Percentiles rank a stretch among this genome's conserved stretches.
Conservation (phyloP, 1,140 invertebrate genomes). For the Brachionus rubens region DNA sequence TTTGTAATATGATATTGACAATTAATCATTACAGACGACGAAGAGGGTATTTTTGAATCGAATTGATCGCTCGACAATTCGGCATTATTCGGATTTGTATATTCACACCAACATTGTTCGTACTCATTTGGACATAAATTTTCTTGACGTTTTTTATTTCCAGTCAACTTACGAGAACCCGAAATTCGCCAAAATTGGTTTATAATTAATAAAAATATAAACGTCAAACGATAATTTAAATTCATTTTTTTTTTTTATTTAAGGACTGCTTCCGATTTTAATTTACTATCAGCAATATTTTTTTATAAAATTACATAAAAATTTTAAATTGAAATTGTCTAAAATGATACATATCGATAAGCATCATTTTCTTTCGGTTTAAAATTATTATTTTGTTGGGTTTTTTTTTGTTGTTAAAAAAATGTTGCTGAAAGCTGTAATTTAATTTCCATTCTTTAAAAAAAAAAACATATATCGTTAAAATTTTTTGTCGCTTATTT, state of each 20-base stretch:
- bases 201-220: not conserved
- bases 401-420: too few relatives aligned
- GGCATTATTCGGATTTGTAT: constrained; percentile 2
- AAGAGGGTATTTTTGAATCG: not conserved
- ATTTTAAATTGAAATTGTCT: too few relatives aligned
- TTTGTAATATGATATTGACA: not conserved
- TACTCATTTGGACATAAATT: constrained; percentile 21
- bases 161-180: not conserved
- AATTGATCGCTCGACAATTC: not conserved
- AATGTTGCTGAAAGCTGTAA: too few relatives aligned
- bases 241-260: constrained; percentile 13
- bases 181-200: not conserved
- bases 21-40: constrained; percentile 20
- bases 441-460: too few relatives aligned
- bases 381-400: too few relatives aligned
- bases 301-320: too few relatives aligned
- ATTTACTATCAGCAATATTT: too few relatives aligned
- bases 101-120: constrained; percentile 24
- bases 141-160: not conserved
- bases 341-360: too few relatives aligned
- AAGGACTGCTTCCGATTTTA: too few relatives aligned
- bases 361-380: too few relatives aligned
- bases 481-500: too few relatives aligned
- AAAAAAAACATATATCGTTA: too few relatives aligned
- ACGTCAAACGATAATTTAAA: not conserved